Evolutionary conservation across 2,888 invertebrate genomes (phyloP), one percentile per base, ranked within the genome.

Genomic region (Timema cristinae): DNA sequence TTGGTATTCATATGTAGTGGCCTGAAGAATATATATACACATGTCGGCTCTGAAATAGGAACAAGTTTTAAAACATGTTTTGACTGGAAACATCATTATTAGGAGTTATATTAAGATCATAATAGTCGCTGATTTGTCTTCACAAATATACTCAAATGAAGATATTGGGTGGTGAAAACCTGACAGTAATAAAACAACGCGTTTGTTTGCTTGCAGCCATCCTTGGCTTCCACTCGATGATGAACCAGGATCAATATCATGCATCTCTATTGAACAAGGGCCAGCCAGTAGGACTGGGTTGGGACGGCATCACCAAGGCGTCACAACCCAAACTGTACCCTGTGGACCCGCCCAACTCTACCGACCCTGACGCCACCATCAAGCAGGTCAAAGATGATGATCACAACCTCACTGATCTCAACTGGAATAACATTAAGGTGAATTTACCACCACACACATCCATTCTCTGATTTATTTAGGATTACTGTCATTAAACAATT

Each of bases 181-280:
- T 32, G 2, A 32, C 32, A 32, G 50, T 63, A 49, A 68, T 67
- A 51, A 70, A 71, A 47, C 73, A 32, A 32, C 32, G 32, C 32
- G 4, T 32, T 32, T 32, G 73, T 70, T 75, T 10, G 69, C 74
- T 85, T 85, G 4, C 84, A 95, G 98, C 97, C 82, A 97, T 98
- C 83, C 89, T 98, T 81, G 99, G 98, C 80, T 97, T 99, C 89
- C 98, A 99, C 86, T 98, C 98, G 75, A 98, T 99, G 95, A 94
- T 99, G 92, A 99, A 98, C 83, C 99, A 99, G 86, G 97, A 98
- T 82, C 99, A 99, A 85, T 99, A 97, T 84, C 97, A 98, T 85
- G 97, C 97, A 74, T 98, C 98, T 59, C 86, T 96, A 74, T 84
- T 94, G 76, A 96, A 95, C 85, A 95, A 95, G 84, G 94, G 93